phyloP scores from a whole-genome alignment of 2,113 vertebrate genomes.

The Cynocephalus volans region DNA sequence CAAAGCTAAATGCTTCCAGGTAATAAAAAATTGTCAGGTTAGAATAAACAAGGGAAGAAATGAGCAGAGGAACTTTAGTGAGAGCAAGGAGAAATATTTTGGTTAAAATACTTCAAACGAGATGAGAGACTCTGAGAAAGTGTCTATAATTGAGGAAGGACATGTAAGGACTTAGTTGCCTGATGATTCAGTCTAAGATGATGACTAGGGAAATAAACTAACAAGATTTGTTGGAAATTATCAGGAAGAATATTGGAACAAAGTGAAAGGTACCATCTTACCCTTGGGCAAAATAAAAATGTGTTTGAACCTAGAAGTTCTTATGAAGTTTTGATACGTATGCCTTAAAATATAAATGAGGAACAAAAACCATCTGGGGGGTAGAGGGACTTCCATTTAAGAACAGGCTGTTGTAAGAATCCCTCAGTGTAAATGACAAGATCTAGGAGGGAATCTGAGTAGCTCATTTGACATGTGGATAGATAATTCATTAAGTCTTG shows the following conservation, averaged over 20 bases:
- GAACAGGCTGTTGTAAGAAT: not conserved
- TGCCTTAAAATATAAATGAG: not conserved
- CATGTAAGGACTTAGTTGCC: not conserved
- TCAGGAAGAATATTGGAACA: not conserved
- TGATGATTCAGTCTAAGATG: not conserved
- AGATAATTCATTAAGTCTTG: not conserved
- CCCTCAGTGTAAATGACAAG: not conserved
- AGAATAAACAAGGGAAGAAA: not conserved
- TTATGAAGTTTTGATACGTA: not conserved
- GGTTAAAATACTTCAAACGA: not conserved
- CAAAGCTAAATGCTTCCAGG: constrained; percentile 1
- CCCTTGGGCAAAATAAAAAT: not conserved
- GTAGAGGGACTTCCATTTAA: not conserved
- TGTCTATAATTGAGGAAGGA: not conserved
- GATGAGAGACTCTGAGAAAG: not conserved
- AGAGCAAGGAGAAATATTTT: not conserved
- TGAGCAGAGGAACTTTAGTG: not conserved
- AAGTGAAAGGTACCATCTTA: not conserved
- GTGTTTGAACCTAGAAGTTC: not conserved
- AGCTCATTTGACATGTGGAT: not conserved
- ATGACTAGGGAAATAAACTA: not conserved
- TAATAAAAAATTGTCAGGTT: not conserved
- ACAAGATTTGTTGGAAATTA: not conserved
- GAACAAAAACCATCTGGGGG: rapidly evolving
- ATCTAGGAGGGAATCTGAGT: not conserved